These are phyloP conservation scores for Notothenia rossii DNA, from an alignment of 2,113 vertebrate species.

Conservation along the genomic window DNA sequence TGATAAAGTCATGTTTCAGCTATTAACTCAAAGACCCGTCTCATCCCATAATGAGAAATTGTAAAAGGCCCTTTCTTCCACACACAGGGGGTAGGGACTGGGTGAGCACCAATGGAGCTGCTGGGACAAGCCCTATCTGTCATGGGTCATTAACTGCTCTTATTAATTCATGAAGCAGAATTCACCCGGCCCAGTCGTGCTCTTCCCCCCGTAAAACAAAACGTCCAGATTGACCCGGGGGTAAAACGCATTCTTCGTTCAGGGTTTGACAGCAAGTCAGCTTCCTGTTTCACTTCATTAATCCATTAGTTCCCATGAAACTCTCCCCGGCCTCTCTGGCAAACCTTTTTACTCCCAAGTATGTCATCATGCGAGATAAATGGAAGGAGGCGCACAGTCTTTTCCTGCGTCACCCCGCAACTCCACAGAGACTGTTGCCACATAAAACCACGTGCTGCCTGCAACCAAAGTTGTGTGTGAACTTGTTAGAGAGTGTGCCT, in stretches of 20 bases:
- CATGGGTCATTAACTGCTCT: conserved; percentile 69
- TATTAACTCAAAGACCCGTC: conserved; percentile 51
- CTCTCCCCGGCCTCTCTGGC: conserved; percentile 2
- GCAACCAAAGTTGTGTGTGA: conserved; percentile 35
- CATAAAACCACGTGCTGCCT: conserved; percentile 46
- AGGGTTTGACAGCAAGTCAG: conserved; percentile 37
- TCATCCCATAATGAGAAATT: conserved; percentile 43
- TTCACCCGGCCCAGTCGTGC: conserved; percentile 43
- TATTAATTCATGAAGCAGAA: conserved; percentile 73
- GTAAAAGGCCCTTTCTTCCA: conserved; percentile 46
- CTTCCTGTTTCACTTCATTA: conserved; percentile 45
- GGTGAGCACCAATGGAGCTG: conserved; percentile 61
- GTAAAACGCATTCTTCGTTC: conserved; percentile 11
- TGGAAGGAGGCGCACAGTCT: conserved; percentile 23
- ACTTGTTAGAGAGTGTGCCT: background rate
- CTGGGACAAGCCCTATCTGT: conserved; percentile 65
- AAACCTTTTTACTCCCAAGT: background rate
- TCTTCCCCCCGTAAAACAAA: conserved; percentile 51
- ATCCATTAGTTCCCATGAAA: conserved; percentile 42
- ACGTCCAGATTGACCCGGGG: conserved; percentile 41
- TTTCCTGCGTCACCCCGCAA: conserved; percentile 44
- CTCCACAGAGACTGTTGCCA: conserved; percentile 45
- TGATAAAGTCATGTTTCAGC: conserved; percentile 43
- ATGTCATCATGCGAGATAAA: conserved; percentile 45
- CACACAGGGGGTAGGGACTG: conserved; percentile 43